Evolutionary conservation across 2,888 invertebrate genomes (phyloP).

Genomic region (Apotomis turbidana): DNA sequence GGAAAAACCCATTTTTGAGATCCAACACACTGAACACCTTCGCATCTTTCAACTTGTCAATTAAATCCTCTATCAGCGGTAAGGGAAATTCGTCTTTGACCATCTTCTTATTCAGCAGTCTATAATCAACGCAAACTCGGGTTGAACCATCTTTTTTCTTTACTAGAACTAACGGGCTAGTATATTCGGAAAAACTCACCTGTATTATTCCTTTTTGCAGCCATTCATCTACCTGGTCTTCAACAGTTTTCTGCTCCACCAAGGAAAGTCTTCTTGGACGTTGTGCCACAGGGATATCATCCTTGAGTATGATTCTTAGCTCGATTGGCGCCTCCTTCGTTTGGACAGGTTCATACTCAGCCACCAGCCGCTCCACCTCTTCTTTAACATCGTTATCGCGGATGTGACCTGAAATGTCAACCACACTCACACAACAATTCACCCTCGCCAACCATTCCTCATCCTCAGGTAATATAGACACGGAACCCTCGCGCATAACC

Average conservation of each 20-base stretch:
- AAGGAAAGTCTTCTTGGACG: slow-evolving; percentile 45
- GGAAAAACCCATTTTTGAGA: slow-evolving; percentile 28
- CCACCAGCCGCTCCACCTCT: slow-evolving; percentile 15
- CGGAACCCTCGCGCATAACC: slow-evolving; percentile 62
- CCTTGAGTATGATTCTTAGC: slow-evolving; percentile 43
- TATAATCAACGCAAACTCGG: slow-evolving; percentile 43
- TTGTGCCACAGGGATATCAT: slow-evolving; percentile 46
- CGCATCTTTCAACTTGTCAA: slow-evolving; percentile 10
- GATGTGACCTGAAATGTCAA: slow-evolving; percentile 17
- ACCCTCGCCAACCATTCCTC: slow-evolving; percentile 8
- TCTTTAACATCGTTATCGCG: background rate
- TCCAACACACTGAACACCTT: slow-evolving; percentile 22
- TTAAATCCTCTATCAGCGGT: slow-evolving; percentile 27
- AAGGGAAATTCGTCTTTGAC: slow-evolving; percentile 43
- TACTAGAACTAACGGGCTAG: slow-evolving; percentile 42
- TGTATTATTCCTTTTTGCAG: slow-evolving; percentile 35
- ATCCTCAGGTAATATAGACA: slow-evolving; percentile 3
- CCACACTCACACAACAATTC: slow-evolving; percentile 15
- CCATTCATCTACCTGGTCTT: slow-evolving; percentile 44
- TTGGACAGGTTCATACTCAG: slow-evolving; percentile 28
- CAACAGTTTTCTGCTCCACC: slow-evolving; percentile 41
- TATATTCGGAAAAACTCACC: slow-evolving; percentile 45
- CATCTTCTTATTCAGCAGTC: slow-evolving; percentile 44
- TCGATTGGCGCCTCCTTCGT: slow-evolving; percentile 44
- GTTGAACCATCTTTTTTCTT: slow-evolving; percentile 43